A percentile compares a stretch with the other conserved stretches of the same genome.
Conservation (phyloP, 2,113 vertebrate species). For the Vireo altiloquus region DNA sequence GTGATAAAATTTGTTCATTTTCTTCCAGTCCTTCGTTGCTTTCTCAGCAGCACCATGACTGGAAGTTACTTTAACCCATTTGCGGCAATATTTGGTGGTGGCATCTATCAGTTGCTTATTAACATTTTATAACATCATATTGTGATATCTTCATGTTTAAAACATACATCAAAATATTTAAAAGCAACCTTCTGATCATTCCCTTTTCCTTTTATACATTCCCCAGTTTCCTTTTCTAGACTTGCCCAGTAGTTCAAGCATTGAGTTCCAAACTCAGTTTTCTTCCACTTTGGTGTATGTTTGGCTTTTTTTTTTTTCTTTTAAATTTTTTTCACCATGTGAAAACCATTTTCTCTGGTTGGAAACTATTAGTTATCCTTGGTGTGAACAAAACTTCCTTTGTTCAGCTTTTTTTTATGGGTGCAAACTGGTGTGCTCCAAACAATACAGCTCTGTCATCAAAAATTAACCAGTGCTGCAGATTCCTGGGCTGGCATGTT, state of each 20-base stretch:
- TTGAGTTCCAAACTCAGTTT: conserved; percentile 62
- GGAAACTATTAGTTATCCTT: conserved; percentile 74
- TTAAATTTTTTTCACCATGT: background rate
- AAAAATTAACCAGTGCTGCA: conserved; percentile 31
- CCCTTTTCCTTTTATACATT: background rate
- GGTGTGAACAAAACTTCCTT: conserved; percentile 80
- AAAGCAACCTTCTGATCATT: background rate
- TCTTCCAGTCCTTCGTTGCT: background rate
- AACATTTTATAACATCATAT: background rate
- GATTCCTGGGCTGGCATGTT: background rate
- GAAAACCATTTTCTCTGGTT: conserved; percentile 76
- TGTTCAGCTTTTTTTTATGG: conserved; percentile 68
- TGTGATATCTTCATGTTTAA: background rate
- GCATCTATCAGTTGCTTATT: background rate
- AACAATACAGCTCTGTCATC: conserved; percentile 73
- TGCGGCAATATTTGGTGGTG: background rate
- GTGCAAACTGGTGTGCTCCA: conserved; percentile 66
- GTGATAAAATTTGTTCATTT: background rate
- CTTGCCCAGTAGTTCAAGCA: conserved; percentile 9
- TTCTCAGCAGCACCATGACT: background rate
- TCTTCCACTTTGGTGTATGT: conserved; percentile 65
- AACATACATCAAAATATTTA: background rate
- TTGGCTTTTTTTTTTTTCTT: background rate
- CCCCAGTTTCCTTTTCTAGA: background rate
- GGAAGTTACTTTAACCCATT: background rate